Evolutionary conservation across 2,888 invertebrate genomes (phyloP).

Genomic region (Aphrophora alni): DNA sequence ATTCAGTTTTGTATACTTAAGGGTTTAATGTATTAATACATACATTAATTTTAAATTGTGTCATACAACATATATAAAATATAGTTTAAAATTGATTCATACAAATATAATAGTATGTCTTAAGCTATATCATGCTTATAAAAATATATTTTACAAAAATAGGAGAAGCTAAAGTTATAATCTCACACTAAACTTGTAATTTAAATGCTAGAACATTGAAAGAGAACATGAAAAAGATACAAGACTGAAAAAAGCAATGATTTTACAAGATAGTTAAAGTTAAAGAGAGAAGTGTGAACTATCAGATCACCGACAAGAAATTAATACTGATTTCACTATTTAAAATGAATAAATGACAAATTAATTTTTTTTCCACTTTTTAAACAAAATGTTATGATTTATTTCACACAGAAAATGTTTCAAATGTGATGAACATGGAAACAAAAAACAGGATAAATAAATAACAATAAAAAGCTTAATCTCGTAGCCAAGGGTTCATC

Average conservation of each 20-base stretch:
- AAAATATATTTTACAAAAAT: background rate
- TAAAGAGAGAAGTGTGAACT: background rate
- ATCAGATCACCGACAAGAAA: background rate
- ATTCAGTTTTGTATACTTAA: background rate
- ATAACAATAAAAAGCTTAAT: background rate
- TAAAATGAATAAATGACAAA: background rate
- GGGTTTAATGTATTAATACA: background rate
- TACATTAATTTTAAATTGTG: background rate
- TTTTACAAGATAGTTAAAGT: background rate
- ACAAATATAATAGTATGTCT: background rate
- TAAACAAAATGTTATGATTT: background rate
- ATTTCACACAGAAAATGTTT: background rate
- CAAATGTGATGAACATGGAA: background rate
- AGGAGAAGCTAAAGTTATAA: background rate
- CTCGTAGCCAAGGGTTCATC: background rate
- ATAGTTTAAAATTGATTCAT: background rate
- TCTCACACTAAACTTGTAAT: background rate
- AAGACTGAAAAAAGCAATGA: background rate
- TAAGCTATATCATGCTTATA: background rate
- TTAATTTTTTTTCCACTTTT: background rate
- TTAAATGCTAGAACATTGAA: background rate
- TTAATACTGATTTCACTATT: background rate
- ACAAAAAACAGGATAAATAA: background rate
- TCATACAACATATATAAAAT: background rate
- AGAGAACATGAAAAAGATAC: background rate